A percentile compares a stretch with the other conserved stretches of the same genome.
phyloP scores from a whole-genome alignment of 2,797 vertebrate species.

The Alfaro cultratus region DNA sequence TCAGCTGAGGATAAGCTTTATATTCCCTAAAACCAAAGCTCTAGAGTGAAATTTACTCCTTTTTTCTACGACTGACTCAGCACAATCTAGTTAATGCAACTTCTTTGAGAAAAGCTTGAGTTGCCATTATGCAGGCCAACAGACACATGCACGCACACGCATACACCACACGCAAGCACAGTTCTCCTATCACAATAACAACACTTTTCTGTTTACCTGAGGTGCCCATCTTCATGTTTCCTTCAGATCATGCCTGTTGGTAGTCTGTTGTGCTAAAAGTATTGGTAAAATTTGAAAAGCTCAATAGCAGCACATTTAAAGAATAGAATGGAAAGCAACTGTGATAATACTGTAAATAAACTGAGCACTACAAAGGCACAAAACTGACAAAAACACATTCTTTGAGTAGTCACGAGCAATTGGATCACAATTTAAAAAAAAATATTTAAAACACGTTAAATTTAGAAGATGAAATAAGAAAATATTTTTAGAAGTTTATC shows the following conservation, averaged over 20 bases:
- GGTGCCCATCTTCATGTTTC: slow-evolving; percentile 6
- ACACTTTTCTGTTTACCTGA: slow-evolving; percentile 20
- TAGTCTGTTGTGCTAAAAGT: slow-evolving; percentile 20
- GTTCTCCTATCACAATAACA: slow-evolving; percentile 16
- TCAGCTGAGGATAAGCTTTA: slow-evolving; percentile 72
- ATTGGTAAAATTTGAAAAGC: slow-evolving; percentile 19
- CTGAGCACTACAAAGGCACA: slow-evolving; percentile 19
- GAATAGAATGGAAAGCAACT: slow-evolving; percentile 24
- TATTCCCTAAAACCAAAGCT: slow-evolving; percentile 46
- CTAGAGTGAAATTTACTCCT: slow-evolving; percentile 59
- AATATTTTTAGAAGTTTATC: background rate
- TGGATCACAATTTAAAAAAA: background rate
- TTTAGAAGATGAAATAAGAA: slow-evolving; percentile 3
- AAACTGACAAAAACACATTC: slow-evolving; percentile 17
- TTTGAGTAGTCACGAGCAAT: slow-evolving; percentile 3
- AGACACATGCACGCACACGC: background rate
- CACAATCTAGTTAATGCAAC: slow-evolving; percentile 63
- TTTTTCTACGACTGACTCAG: slow-evolving; percentile 62
- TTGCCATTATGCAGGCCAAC: slow-evolving; percentile 44
- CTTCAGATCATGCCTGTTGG: slow-evolving; percentile 13
- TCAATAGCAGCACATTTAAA: slow-evolving; percentile 22
- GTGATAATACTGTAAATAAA: slow-evolving; percentile 24
- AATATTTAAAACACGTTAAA: background rate
- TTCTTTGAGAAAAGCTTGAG: slow-evolving; percentile 57
- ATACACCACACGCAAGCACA: slow-evolving; percentile 18